These are phyloP conservation scores for Lapara coniferarum DNA, from an alignment of 2,888 invertebrate genomes.

Conservation along the genomic window DNA sequence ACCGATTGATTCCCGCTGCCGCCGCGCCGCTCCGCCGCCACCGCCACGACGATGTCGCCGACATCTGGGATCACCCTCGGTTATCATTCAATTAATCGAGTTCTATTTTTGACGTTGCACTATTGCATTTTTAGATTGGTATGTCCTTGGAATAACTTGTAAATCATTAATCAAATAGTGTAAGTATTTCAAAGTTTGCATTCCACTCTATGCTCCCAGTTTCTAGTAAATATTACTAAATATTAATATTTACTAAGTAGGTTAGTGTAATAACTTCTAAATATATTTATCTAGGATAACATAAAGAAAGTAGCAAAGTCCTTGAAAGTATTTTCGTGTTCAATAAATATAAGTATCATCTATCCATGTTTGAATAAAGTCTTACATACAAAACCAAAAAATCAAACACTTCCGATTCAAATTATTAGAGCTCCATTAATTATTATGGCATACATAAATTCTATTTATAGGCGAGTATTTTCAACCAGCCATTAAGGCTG, in stretches of 20 bases:
- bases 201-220: too few relatives aligned
- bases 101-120: slow-evolving; percentile 36
- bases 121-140: slow-evolving; percentile 9
- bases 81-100: slow-evolving; percentile 42
- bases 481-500: slow-evolving; percentile 55
- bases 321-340: not conserved
- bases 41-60: slow-evolving; percentile 20
- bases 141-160: not conserved
- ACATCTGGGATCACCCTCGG: slow-evolving; percentile 23
- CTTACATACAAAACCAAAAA: not conserved
- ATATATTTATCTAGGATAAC: not conserved
- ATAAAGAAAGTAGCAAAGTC: not conserved
- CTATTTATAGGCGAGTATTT: slow-evolving; percentile 69
- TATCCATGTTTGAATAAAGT: not conserved
- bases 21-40: slow-evolving; percentile 38
- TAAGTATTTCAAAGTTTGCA: not conserved
- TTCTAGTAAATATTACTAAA: too few relatives aligned
- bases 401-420: not conserved
- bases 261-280: too few relatives aligned
- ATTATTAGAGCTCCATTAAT: slow-evolving; percentile 47
- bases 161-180: not conserved
- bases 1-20: slow-evolving; percentile 50
- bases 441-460: slow-evolving; percentile 51
- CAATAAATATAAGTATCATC: not conserved
- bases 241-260: too few relatives aligned